Base-by-base conservation (phyloP, 2,888 invertebrate species). In the Branchipolynoe longqiensis region DNA sequence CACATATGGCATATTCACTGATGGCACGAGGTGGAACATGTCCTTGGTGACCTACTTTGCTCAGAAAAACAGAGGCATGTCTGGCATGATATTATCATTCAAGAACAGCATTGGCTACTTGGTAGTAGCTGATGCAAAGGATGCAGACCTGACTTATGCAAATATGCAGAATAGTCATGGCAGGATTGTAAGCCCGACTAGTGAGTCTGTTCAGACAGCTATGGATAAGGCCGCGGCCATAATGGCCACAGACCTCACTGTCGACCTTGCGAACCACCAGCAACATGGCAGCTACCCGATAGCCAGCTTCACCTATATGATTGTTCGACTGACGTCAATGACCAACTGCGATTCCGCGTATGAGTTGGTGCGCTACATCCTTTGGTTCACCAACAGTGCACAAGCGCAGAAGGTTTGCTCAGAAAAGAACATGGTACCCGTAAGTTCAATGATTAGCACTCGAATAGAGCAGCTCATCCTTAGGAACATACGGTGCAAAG, bases 291-390 rank as follows among this genome's bases (percentile, higher is more conserved):
- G 91, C 1, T 92, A 92, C 73, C 93, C 93, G 0, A 90, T 93
- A 0, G 90, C 91, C 4, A 89, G 90, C 12, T 93, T 90, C 83
- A 91, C 92, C 0, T 92, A 92, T 87, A 87, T 93, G 74, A 89
- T 93, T 40, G 86, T 92, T 0, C 87, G 89, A 38, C 86, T 86
- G 74, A 40, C 54, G 18, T 31, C 73, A 14, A 90, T 88, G 86
- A 64, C 22, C 12, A 85, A 90, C 62, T 93, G 93, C 85, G 84
- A 86, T 6, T 84, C 90, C 0, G 90, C 90, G 33, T 88, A 87
- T 22, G 93, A 93, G 85, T 86, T 93, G 40, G 54, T 83, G n/a
- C 84, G 88, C 14, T 89, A 85, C 81, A 64, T 88, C 14, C 31
- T 85, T n/a, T 89, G 89, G 89, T 83, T 86, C 36, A 54, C 86